Conservation (phyloP, 1,140 invertebrate genomes). For the Anthonomus grandis region DNA sequence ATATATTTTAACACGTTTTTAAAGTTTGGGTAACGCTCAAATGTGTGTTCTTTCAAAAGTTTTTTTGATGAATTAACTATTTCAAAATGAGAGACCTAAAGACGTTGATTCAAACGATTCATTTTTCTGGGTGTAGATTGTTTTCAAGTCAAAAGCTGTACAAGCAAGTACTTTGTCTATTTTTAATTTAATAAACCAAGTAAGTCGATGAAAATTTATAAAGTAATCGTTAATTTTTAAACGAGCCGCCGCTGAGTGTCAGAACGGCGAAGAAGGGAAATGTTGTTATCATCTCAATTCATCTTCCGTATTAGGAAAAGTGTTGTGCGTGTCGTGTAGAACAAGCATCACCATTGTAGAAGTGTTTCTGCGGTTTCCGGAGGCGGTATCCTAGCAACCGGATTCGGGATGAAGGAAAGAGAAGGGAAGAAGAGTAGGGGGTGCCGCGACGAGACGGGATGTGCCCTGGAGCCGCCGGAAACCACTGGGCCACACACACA, state of each 20-base stretch:
- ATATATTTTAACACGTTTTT: too few species aligned
- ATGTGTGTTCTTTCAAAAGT: too few species aligned
- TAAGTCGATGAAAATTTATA: too few species aligned
- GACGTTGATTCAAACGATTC: too few species aligned
- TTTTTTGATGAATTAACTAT: too few species aligned
- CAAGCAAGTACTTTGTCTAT: too few species aligned
- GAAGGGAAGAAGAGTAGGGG: conserved; percentile 22
- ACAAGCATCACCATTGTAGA: conserved; percentile 49
- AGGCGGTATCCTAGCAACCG: conserved; percentile 47
- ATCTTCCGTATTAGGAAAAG: conserved; percentile 46
- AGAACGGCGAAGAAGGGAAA: conserved; percentile 33
- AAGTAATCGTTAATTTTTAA: neutral
- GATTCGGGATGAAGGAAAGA: conserved; percentile 19
- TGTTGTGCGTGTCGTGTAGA: conserved; percentile 48
- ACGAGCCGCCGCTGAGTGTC: conserved; percentile 18
- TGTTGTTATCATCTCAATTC: conserved; percentile 48
- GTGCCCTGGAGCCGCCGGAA: neutral
- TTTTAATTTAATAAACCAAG: too few species aligned
- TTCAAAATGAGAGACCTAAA: too few species aligned
- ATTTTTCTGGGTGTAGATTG: too few species aligned
- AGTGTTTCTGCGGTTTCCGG: conserved; percentile 47
- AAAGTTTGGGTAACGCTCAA: too few species aligned
- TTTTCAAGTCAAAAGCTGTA: too few species aligned
- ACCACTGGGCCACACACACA: too few species aligned
- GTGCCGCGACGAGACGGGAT: conserved; percentile 13